Evolutionary conservation across 2,888 invertebrate genomes (phyloP).

Genomic region (Scaptomyza polygonia): DNA sequence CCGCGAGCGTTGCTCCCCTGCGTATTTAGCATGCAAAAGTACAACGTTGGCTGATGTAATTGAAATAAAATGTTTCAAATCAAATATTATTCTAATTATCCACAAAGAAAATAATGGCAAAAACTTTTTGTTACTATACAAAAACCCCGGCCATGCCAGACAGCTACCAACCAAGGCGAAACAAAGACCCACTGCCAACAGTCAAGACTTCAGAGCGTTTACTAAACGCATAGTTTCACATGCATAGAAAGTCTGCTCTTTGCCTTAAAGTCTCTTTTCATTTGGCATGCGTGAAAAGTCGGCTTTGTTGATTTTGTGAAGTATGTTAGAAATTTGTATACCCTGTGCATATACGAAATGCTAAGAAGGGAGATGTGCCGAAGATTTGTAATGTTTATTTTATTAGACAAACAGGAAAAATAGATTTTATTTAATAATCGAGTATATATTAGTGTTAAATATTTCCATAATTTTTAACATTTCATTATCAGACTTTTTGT

Average conservation of each 20-base stretch:
- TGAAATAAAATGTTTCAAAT: constrained; percentile 80
- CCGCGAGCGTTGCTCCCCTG: constrained; percentile 50
- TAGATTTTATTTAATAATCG: too few species aligned
- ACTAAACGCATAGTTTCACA: constrained; percentile 36
- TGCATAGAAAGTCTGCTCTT: background rate
- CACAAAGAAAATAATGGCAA: constrained; percentile 69
- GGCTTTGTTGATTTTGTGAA: constrained; percentile 8
- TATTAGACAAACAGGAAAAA: too few species aligned
- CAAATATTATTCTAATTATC: constrained; percentile 80
- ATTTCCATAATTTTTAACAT: too few species aligned
- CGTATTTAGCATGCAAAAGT: constrained; percentile 57
- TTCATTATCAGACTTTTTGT: background rate
- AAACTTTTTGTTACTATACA: constrained; percentile 40
- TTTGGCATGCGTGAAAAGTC: constrained; percentile 10
- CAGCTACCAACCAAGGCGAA: background rate
- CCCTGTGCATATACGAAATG: background rate
- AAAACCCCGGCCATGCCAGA: background rate
- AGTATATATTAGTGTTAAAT: too few species aligned
- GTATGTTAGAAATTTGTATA: background rate
- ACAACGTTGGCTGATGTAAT: constrained; percentile 50
- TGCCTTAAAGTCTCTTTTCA: background rate
- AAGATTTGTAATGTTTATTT: too few species aligned
- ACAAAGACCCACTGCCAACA: background rate
- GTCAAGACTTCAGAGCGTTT: too few species aligned
- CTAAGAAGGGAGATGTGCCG: background rate